Conservation (phyloP, 2,113 vertebrate species). For the Crotalus tigris region DNA sequence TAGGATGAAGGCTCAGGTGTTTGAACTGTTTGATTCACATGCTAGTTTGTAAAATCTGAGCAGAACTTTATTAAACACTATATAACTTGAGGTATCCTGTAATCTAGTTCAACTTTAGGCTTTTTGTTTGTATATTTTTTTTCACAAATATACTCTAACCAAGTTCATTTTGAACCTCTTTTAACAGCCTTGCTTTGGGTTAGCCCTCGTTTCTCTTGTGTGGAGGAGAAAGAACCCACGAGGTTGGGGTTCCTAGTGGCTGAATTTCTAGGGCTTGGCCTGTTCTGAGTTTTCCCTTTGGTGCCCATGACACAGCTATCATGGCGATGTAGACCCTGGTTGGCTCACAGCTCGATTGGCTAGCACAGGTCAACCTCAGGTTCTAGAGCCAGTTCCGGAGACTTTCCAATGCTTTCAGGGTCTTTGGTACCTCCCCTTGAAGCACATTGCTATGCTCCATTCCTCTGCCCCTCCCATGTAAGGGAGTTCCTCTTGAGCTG, state of each 20-base stretch:
- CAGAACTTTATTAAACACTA: slow-evolving; percentile 26
- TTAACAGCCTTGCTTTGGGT: slow-evolving; percentile 81
- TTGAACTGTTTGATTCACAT: slow-evolving; percentile 24
- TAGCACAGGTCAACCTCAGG: slow-evolving; percentile 96
- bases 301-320: slow-evolving; percentile 93
- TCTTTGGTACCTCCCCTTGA: slow-evolving; percentile 67
- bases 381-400: slow-evolving; percentile 73
- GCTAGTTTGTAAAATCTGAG: slow-evolving; percentile 25
- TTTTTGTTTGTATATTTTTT: slow-evolving; percentile 62
- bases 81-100: slow-evolving; percentile 44
- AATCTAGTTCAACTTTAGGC: slow-evolving; percentile 43
- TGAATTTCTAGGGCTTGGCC: slow-evolving; percentile 78
- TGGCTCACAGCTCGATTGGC: slow-evolving; percentile 85
- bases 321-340: slow-evolving; percentile 93
- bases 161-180: slow-evolving; percentile 76
- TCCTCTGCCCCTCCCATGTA: slow-evolving; percentile 71
- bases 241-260: slow-evolving; percentile 70
- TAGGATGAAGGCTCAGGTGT: slow-evolving; percentile 18
- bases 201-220: slow-evolving; percentile 80
- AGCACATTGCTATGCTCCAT: slow-evolving; percentile 66
- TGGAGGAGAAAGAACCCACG: slow-evolving; percentile 72
- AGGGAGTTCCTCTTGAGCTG: slow-evolving; percentile 72
- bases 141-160: slow-evolving; percentile 69
- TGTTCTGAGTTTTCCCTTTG: slow-evolving; percentile 93
- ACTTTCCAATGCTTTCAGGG: slow-evolving; percentile 72